A percentile compares a stretch with the other conserved stretches of the same genome.
Evolutionary conservation across 2,113 vertebrate genomes (phyloP).

Genomic region (Paramisgurnus dabryanus): DNA sequence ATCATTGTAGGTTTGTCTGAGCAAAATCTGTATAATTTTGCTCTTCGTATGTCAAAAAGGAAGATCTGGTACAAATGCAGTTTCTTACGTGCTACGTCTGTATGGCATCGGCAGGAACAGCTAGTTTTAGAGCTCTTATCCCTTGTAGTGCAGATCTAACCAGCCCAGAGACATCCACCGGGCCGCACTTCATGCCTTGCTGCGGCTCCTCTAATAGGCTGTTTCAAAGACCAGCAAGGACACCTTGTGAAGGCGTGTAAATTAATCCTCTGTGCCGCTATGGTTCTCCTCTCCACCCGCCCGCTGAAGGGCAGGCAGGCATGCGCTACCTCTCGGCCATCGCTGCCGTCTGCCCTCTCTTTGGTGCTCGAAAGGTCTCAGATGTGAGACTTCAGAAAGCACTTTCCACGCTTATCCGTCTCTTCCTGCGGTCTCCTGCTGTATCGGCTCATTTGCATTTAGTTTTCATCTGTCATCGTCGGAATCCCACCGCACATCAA

Average conservation of each 20-base stretch:
- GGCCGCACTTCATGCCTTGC: conserved; percentile 38
- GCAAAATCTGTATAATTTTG: not conserved
- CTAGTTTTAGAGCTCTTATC: conserved; percentile 25
- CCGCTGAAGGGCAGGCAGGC: conserved; percentile 39
- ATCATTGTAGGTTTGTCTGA: too few relatives aligned
- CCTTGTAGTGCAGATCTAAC: conserved; percentile 50
- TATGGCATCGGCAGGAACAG: conserved; percentile 12
- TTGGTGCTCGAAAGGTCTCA: conserved; percentile 54
- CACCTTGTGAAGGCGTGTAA: conserved; percentile 63
- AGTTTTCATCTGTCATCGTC: conserved; percentile 69
- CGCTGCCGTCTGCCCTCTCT: conserved; percentile 53
- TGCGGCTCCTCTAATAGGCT: conserved; percentile 45
- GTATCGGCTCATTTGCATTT: conserved; percentile 68
- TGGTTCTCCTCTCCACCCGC: conserved; percentile 8
- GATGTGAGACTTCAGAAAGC: conserved; percentile 65
- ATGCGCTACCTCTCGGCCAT: conserved; percentile 39
- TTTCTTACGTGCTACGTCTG: not conserved
- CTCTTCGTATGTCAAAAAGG: not conserved
- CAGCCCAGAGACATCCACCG: conserved; percentile 28
- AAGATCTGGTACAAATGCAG: not conserved
- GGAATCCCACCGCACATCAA: conserved; percentile 55
- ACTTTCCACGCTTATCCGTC: conserved; percentile 58
- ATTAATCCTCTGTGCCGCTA: conserved; percentile 47
- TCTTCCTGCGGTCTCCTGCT: conserved; percentile 54
- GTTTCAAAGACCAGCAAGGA: conserved; percentile 60